A percentile compares a stretch with the other conserved stretches of the same genome.
Conservation (phyloP, 2,797 vertebrate species). For the Apogon talboti region DNA sequence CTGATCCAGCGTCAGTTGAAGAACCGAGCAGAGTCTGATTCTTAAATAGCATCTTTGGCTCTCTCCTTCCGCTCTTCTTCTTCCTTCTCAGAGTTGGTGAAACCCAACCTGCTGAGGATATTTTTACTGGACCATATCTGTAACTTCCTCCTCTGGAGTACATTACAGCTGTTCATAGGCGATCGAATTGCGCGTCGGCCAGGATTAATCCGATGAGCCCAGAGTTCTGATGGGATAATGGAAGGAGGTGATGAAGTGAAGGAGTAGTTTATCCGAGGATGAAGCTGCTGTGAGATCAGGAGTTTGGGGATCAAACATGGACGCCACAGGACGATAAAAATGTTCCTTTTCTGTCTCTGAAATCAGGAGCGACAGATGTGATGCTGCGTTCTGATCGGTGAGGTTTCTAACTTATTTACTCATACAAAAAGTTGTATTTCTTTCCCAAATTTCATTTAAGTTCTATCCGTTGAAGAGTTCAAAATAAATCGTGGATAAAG, state of each 20-base stretch:
- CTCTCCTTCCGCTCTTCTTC: background rate
- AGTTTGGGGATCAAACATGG: too few species aligned
- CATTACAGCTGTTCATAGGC: slow-evolving; percentile 2
- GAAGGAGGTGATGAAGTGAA: slow-evolving; percentile 14
- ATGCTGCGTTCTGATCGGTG: too few species aligned
- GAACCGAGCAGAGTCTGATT: slow-evolving; percentile 8
- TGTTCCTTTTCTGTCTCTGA: too few species aligned
- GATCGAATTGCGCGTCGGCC: background rate
- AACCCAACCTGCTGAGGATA: slow-evolving; percentile 13
- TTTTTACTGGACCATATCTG: slow-evolving; percentile 5
- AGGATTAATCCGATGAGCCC: slow-evolving; percentile 36
- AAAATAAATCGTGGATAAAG: too few species aligned
- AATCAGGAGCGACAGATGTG: too few species aligned
- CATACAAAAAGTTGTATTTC: too few species aligned
- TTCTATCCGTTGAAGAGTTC: too few species aligned
- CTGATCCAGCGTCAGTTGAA: background rate
- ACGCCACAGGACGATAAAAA: too few species aligned
- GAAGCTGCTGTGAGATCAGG: too few species aligned
- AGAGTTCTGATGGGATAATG: slow-evolving; percentile 34
- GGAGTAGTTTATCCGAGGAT: too few species aligned
- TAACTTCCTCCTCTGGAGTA: slow-evolving; percentile 23
- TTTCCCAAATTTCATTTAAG: too few species aligned
- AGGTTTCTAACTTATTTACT: too few species aligned
- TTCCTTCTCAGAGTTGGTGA: background rate
- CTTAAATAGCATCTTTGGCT: background rate